Conservation (phyloP, 2,113 vertebrate genomes). For the Ceyx cyanopectus region DNA sequence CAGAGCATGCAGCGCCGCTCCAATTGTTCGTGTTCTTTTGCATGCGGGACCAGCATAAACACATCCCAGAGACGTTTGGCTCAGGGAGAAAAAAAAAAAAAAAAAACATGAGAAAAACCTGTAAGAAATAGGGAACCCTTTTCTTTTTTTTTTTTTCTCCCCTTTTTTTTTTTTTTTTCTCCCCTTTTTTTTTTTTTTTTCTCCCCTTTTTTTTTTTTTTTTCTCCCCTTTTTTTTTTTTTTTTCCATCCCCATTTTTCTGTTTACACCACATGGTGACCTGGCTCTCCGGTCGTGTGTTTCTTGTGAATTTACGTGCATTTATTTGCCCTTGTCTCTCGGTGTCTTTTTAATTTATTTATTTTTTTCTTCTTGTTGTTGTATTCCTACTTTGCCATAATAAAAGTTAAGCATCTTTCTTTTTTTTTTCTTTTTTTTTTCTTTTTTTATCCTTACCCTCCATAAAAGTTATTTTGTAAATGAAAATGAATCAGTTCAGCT, state of each 20-base stretch:
- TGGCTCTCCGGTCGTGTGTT: background rate
- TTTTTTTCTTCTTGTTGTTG: background rate
- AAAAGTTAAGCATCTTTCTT: background rate
- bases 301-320: background rate
- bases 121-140: background rate
- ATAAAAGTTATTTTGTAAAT: conserved; percentile 30
- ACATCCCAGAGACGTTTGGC: background rate
- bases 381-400: background rate
- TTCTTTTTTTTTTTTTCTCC: background rate
- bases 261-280: conserved; percentile 20
- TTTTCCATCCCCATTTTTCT: background rate
- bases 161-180: background rate
- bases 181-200: too few relatives aligned
- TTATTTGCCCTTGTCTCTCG: background rate
- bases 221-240: too few relatives aligned
- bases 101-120: background rate
- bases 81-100: background rate
- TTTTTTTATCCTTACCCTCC: background rate
- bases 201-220: background rate
- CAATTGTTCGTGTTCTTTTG: background rate
- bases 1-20: background rate
- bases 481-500: background rate
- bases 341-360: background rate
- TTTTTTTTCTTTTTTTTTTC: background rate
- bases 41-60: background rate